Percentiles rank a stretch among this genome's conserved stretches.
phyloP scores from a whole-genome alignment of 2,888 invertebrate genomes.

The Drosophila diplacantha region DNA sequence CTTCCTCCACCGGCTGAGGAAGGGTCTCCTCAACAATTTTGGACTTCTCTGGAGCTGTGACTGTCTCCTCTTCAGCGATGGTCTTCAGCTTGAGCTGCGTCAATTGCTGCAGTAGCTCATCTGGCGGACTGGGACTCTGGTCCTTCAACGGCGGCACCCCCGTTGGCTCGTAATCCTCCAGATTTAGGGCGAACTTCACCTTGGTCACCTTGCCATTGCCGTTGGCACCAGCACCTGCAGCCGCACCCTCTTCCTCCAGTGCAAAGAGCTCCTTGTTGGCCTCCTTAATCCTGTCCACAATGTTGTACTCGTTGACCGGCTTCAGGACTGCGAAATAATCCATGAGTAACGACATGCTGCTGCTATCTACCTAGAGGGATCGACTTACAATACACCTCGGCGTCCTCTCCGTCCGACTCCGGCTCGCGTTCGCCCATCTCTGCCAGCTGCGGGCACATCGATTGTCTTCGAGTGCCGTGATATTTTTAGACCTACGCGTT shows the following conservation, averaged over 20 bases:
- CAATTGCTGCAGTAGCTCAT: conserved; percentile 51
- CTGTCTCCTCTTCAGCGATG: conserved; percentile 47
- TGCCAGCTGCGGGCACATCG: conserved; percentile 43
- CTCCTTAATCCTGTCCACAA: conserved; percentile 79
- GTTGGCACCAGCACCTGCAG: conserved; percentile 6
- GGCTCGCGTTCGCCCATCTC: conserved; percentile 74
- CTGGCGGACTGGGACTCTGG: conserved; percentile 41
- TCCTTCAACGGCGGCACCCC: conserved; percentile 11
- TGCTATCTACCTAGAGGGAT: conserved; percentile 2
- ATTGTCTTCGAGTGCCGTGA: conserved; percentile 33
- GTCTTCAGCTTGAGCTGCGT: conserved; percentile 52
- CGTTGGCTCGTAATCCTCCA: conserved; percentile 79
- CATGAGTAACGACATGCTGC: conserved; percentile 53
- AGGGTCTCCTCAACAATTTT: background rate
- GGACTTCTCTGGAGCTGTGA: background rate
- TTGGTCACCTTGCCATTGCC: conserved; percentile 56
- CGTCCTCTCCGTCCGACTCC: conserved; percentile 76
- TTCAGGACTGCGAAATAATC: conserved; percentile 72
- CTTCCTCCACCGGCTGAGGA: conserved; percentile 6
- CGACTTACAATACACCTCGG: conserved; percentile 77
- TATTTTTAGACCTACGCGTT: conserved; percentile 30
- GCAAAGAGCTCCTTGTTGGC: conserved; percentile 79
- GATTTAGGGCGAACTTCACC: conserved; percentile 79
- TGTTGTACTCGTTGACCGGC: conserved; percentile 79
- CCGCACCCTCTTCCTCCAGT: conserved; percentile 41